These are phyloP conservation scores for Himalopsyche japonica DNA, from an alignment of 2,888 invertebrate genomes.

Conservation along the genomic window DNA sequence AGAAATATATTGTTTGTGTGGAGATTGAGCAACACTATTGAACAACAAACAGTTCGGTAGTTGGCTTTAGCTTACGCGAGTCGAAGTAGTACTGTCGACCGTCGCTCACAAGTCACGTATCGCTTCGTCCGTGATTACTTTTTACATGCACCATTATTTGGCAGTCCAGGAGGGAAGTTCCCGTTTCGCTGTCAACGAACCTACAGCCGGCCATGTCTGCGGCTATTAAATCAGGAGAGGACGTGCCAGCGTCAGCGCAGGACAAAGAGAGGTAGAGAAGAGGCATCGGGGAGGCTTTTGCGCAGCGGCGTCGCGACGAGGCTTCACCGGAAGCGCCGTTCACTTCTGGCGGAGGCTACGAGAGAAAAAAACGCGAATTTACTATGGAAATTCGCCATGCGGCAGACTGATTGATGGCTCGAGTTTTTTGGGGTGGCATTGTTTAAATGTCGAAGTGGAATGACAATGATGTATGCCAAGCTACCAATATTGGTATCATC, in stretches of 20 bases:
- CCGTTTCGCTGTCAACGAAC: neutral
- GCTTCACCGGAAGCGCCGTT: neutral
- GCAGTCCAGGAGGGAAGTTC: neutral
- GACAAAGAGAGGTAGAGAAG: neutral
- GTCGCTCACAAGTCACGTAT: neutral
- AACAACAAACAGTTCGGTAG: neutral
- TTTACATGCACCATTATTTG: neutral
- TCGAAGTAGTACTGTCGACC: neutral
- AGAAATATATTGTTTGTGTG: neutral
- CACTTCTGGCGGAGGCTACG: neutral
- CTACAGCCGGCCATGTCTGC: conserved; percentile 17
- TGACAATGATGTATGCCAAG: neutral
- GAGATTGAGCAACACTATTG: neutral
- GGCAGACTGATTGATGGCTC: neutral
- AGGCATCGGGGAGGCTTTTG: neutral
- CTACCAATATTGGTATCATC: neutral
- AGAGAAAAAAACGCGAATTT: neutral
- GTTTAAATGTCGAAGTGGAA: neutral
- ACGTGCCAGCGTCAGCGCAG: conserved; percentile 17
- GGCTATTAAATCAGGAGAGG: conserved; percentile 34
- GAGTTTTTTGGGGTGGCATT: neutral
- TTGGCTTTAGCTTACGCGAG: neutral
- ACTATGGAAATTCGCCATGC: neutral
- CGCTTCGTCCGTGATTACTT: neutral
- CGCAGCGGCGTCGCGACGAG: neutral